phyloP scores from a whole-genome alignment of 2,113 vertebrate genomes.

The Rhynchopsitta pachyrhyncha region DNA sequence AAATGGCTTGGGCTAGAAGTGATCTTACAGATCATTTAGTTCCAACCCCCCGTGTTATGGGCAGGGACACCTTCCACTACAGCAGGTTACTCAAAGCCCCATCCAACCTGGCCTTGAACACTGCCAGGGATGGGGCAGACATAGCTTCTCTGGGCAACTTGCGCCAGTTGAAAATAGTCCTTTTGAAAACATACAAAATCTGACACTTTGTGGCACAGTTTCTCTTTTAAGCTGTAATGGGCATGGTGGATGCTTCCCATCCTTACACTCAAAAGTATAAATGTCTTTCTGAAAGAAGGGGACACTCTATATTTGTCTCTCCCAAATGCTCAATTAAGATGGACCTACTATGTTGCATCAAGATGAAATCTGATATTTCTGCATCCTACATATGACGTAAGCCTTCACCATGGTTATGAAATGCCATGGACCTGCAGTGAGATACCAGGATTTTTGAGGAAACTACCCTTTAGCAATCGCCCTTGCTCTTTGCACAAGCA shows the following conservation, averaged over 20 bases:
- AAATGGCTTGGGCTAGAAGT: background rate
- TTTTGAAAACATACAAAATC: background rate
- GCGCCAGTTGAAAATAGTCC: background rate
- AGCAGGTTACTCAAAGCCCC: background rate
- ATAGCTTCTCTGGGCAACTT: background rate
- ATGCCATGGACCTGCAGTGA: background rate
- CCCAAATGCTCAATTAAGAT: background rate
- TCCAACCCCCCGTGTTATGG: background rate
- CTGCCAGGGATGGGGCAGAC: background rate
- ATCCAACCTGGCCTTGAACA: background rate
- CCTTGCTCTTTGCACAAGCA: background rate
- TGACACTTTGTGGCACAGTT: slow-evolving; percentile 7
- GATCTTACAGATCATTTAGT: background rate
- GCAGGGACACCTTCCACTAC: background rate
- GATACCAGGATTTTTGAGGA: slow-evolving; percentile 32
- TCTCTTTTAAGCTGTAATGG: background rate
- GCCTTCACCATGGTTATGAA: background rate
- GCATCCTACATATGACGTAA: background rate
- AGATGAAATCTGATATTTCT: slow-evolving; percentile 18
- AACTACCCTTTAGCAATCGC: background rate
- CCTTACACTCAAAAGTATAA: slow-evolving; percentile 9
- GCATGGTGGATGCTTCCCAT: background rate
- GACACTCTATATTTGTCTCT: background rate
- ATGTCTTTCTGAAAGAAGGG: background rate
- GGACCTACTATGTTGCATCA: background rate